Base-by-base conservation (phyloP, 2,113 vertebrate species). In the Peromyscus polionotus region DNA sequence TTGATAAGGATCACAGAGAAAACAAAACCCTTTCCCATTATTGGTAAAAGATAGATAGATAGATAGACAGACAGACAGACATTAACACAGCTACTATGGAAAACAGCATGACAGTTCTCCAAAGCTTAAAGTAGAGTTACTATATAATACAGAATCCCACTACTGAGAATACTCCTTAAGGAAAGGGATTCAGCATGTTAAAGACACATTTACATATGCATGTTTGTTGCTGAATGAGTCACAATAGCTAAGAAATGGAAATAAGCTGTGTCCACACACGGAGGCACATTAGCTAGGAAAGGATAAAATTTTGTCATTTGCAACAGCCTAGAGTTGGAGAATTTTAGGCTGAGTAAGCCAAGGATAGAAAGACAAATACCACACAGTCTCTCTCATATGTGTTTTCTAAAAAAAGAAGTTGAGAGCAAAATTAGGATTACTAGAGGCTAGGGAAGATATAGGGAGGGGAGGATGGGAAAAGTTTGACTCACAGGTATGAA, bases 381-480 rank as follows among this genome's bases (percentile, higher is more conserved):
- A 73, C 17, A 59, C 6, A 45, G 45, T 33, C 61, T 45, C 31
- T 33, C 0, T 33, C 31, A 68, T 24, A 51, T 51, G 19, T 51
- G 17, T 51, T 48, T 42, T 13, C 79, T 57, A 83, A 81, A 61
- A 31, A 48, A 28, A 61, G 14, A 70, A 61, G 22, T 59, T 80
- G n/a, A 61, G 65, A 81, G 31, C 59, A 45, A 80, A 88, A 48
- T 81, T 26, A 57, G 5, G 26, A 42, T 70, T 39, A 42, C 63
- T 28, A 57, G 76, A 80, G 51, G 4, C 24, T 39, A n/a, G 12
- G 31, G 9, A 51, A 26, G 45, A 33, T 6, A 33, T 26, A 20
- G 13, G 13, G 5, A 59, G 6, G 2, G 7, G 2, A 57, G 12
- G 11, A 4, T 2, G 2, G 12, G 3, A 26, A 61, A 70, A 70